phyloP scores from a whole-genome alignment of 2,797 vertebrate species.

The Chloroceryle amazona region DNA sequence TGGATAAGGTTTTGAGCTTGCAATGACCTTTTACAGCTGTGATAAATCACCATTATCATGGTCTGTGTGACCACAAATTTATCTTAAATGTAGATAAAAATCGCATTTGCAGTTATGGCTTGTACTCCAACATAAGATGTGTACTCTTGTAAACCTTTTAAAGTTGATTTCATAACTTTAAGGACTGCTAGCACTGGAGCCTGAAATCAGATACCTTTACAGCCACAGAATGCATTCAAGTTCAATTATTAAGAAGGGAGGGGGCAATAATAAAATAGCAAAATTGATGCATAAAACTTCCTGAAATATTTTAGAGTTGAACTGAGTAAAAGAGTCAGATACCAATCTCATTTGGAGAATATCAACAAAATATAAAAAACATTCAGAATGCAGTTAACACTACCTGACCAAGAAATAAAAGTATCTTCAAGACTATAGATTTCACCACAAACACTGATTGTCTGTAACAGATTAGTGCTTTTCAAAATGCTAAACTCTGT shows the following conservation, averaged over 20 bases:
- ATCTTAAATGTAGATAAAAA: conserved; percentile 1
- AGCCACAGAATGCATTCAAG: not conserved
- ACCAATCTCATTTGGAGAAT: not conserved
- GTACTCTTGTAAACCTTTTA: not conserved
- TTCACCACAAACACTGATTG: not conserved
- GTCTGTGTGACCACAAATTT: not conserved
- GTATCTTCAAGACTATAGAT: not conserved
- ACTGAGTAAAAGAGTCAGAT: not conserved
- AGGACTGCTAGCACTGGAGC: not conserved
- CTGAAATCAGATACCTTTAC: not conserved
- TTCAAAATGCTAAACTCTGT: not conserved
- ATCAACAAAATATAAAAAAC: not conserved
- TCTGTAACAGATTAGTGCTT: not conserved
- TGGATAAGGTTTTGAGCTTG: not conserved
- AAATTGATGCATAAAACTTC: not conserved
- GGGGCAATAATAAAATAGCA: not conserved
- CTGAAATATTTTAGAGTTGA: not conserved
- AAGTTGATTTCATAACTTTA: not conserved
- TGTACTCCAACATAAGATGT: not conserved
- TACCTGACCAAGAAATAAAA: not conserved
- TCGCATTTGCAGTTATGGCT: not conserved
- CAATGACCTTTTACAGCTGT: not conserved
- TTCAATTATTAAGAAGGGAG: not conserved
- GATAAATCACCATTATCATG: conserved; percentile 31
- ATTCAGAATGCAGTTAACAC: not conserved